Evolutionary conservation across 2,113 vertebrate species (phyloP).

Genomic region (Gallinago paraguaiae): DNA sequence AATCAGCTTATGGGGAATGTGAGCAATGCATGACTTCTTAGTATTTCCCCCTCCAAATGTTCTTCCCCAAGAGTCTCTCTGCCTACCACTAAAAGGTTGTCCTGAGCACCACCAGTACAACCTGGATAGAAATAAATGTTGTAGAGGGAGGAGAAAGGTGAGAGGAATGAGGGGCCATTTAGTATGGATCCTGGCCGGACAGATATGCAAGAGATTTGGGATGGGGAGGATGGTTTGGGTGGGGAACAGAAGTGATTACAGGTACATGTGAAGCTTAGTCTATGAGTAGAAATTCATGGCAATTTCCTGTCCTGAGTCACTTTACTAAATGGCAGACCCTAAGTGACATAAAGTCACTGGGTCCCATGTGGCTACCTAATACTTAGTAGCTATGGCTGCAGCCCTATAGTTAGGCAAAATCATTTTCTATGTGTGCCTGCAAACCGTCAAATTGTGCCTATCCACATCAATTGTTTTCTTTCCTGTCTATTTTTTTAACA

Average conservation of each 20-base stretch:
- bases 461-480: neutral
- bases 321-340: neutral
- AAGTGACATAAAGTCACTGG: neutral
- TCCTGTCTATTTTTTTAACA: neutral
- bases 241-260: neutral
- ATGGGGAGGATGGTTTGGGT: neutral
- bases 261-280: neutral
- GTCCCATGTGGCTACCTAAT: neutral
- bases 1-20: neutral
- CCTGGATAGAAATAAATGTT: neutral
- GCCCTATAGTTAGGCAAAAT: neutral
- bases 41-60: neutral
- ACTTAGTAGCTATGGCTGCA: neutral
- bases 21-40: neutral
- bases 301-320: neutral
- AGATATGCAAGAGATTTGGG: neutral
- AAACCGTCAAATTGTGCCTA: neutral
- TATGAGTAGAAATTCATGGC: neutral
- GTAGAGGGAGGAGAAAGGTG: neutral
- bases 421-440: neutral
- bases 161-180: neutral
- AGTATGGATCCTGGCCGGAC: neutral
- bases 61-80: neutral
- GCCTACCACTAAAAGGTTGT: neutral
- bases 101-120: neutral